Conservation (phyloP, 2,888 invertebrate species). For the Heterodera filipjevi region DNA sequence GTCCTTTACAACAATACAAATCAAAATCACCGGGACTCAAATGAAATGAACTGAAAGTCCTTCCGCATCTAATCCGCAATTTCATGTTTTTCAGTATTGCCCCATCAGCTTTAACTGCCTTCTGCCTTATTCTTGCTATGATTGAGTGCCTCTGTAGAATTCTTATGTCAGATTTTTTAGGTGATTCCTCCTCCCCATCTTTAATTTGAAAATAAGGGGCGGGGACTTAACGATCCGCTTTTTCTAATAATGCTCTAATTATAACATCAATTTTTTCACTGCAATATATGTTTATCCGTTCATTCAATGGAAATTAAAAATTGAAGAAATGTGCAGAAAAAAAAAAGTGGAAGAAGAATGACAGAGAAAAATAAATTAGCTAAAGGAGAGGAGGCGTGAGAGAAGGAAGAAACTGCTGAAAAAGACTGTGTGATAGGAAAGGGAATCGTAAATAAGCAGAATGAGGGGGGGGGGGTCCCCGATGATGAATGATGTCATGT, state of each 20-base stretch:
- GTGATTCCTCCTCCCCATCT: too few relatives aligned
- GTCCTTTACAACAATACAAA: conserved; percentile 33
- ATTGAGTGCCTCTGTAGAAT: neutral
- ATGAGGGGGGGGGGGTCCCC: neutral
- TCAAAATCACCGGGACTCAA: conserved; percentile 28
- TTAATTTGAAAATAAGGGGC: too few relatives aligned
- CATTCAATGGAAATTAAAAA: neutral
- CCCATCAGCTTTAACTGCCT: conserved; percentile 25
- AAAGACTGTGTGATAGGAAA: neutral
- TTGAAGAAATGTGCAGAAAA: neutral
- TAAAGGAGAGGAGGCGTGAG: neutral
- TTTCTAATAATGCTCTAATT: too few relatives aligned
- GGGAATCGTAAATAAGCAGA: neutral
- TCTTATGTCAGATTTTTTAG: too few relatives aligned
- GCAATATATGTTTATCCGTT: neutral
- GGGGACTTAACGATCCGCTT: too few relatives aligned
- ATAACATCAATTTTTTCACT: too few relatives aligned
- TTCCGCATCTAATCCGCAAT: neutral
- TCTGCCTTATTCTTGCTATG: neutral
- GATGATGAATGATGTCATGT: too few relatives aligned
- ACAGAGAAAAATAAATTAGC: neutral
- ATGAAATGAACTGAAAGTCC: neutral
- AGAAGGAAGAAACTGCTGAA: too few relatives aligned
- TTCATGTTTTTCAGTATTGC: neutral
- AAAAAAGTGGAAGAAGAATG: neutral